Conservation (phyloP, 2,113 vertebrate genomes). For the Chelonoidis abingdonii region DNA sequence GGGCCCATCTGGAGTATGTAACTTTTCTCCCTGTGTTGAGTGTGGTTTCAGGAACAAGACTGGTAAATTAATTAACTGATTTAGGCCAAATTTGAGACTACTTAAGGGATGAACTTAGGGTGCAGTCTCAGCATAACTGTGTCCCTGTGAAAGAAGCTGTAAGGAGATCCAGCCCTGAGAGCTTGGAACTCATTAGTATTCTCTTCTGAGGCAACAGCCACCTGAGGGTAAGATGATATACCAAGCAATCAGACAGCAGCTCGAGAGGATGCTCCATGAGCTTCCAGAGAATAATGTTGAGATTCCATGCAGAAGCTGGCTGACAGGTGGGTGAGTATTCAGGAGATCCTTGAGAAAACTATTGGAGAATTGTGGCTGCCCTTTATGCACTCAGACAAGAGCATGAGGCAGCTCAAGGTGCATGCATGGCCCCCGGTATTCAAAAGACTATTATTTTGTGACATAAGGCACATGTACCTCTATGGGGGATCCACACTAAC, state of each 20-base stretch:
- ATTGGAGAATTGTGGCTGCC: background rate
- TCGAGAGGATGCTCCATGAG: background rate
- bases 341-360: background rate
- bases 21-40: background rate
- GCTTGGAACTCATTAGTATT: background rate
- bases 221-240: background rate
- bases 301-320: background rate
- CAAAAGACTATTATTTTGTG: background rate
- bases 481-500: background rate
- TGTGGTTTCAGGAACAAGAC: background rate
- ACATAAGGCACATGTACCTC: background rate
- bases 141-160: background rate
- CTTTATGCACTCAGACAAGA: background rate
- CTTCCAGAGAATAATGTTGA: background rate
- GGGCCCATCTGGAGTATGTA: no score
- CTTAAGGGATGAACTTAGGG: background rate
- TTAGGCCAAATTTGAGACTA: background rate
- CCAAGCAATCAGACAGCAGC: background rate
- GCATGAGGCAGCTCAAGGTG: background rate
- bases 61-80: background rate
- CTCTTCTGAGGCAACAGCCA: background rate
- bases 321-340: background rate
- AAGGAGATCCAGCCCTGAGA: background rate
- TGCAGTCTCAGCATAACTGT: background rate
- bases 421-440: background rate